Base-by-base conservation (phyloP, 2,888 invertebrate genomes). In the Spatulosminthurus flaviceps region DNA sequence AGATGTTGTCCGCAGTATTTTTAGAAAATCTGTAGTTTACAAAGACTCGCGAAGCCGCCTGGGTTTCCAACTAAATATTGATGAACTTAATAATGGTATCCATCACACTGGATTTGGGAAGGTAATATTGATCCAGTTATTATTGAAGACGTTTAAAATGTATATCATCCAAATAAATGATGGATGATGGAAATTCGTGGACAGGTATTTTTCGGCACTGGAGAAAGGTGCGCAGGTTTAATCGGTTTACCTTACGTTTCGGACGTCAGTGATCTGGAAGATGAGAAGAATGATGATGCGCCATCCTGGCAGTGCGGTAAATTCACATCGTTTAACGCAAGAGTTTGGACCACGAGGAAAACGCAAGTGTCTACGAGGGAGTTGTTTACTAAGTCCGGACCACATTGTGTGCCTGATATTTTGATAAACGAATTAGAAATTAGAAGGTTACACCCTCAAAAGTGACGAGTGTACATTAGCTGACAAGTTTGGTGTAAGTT, bases 371-470 rank as follows among this genome's bases (percentile, higher is more conserved):
- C 85, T 9, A 83, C 85, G 0, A 80, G 86, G 41, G 81, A 82
- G 24, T 74, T 85, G 5, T 77, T 81, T n/a, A 82, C 81, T 34
- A 81, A 79, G 26, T 78, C 79, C 7, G 81, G 84, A 22, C 80
- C 79, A 22, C 87, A 87, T 74, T 86, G 86, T 34, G 77, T 83
- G 24, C 86, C 87, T 0, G 88, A 88, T 83, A 83, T 88, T 34
- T 86, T 88, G 51, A 88, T 88, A 43, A 85, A 86, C 61, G 88
- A 88, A 81, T 83, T 87, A 61, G 86, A 87, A 77, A 82, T 85
- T 76, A 83, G 88, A 81, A 86, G 86, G 87, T 87, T 82, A 77
- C 83, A 21, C 43, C 41, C 29, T 34, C 19, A 28, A 28, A 42
- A 66, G 42, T 61, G 28, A n/a, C n/a, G n/a, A n/a, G n/a, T n/a